Conservation (phyloP, 2,888 invertebrate species). For the Drosophila colorata region DNA sequence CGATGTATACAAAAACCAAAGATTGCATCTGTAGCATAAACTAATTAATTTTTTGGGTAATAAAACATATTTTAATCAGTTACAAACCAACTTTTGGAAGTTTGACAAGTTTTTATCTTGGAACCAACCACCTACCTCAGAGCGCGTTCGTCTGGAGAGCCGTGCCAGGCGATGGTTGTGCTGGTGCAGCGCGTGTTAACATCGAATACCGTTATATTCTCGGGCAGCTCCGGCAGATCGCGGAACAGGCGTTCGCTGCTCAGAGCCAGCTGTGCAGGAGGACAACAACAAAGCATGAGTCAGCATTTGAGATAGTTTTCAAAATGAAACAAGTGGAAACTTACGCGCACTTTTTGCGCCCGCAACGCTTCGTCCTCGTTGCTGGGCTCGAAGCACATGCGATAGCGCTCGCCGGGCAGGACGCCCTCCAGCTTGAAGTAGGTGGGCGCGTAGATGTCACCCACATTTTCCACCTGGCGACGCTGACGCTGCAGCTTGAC, state of each 20-base stretch:
- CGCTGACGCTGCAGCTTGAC: conserved; percentile 85
- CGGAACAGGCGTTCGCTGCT: conserved; percentile 86
- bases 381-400: conserved; percentile 86
- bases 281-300: background rate
- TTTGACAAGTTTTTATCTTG: too few species aligned
- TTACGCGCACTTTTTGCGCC: conserved; percentile 86
- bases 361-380: conserved; percentile 86
- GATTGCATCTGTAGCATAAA: background rate
- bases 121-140: conserved; percentile 72
- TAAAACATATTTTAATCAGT: background rate
- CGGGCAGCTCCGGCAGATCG: conserved; percentile 86
- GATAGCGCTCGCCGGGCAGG: conserved; percentile 85
- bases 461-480: conserved; percentile 81
- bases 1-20: too few species aligned
- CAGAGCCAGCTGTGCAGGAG: conserved; percentile 85
- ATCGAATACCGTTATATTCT: conserved; percentile 86
- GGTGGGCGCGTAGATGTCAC: conserved; percentile 86
- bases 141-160: conserved; percentile 85
- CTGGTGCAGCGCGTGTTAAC: conserved; percentile 86
- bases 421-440: conserved; percentile 84
- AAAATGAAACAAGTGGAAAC: conserved; percentile 19
- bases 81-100: background rate
- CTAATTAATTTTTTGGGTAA: background rate
- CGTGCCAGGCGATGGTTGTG: conserved; percentile 87
- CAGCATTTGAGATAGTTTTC: background rate